These are phyloP conservation scores for Chaitophorus viminalis DNA, from an alignment of 2,888 invertebrate genomes.

Conservation along the genomic window DNA sequence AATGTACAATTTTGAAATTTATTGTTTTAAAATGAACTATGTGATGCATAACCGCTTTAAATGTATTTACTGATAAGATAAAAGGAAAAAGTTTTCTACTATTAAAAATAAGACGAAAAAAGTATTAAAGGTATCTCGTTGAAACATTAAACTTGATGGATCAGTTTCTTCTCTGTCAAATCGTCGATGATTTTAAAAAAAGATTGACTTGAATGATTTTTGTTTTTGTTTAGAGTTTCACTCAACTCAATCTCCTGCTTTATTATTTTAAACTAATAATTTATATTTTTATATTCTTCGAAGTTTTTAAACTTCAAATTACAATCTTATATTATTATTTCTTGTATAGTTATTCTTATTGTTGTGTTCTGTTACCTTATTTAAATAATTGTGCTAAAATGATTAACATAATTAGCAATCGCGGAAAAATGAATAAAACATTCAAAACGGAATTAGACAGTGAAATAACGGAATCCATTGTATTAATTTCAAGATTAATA, in stretches of 20 bases:
- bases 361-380: no score
- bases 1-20: background rate
- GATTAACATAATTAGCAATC: no score
- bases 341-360: no score
- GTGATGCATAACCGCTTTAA: background rate
- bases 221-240: background rate
- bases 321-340: background rate
- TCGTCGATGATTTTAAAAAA: background rate
- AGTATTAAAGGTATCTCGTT: background rate
- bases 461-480: background rate
- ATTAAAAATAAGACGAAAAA: background rate
- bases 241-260: background rate
- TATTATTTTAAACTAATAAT: background rate
- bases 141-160: background rate
- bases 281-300: background rate
- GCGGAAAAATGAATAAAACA: background rate
- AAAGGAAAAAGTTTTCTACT: background rate
- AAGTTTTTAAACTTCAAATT: background rate
- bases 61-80: background rate
- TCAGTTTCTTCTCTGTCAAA: conserved; percentile 14
- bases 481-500: no score
- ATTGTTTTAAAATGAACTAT: background rate
- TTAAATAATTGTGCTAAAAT: no score
- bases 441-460: background rate
- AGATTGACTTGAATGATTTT: background rate